Evolutionary conservation across 2,888 invertebrate genomes (phyloP).

Genomic region (Mystacides longicornis): DNA sequence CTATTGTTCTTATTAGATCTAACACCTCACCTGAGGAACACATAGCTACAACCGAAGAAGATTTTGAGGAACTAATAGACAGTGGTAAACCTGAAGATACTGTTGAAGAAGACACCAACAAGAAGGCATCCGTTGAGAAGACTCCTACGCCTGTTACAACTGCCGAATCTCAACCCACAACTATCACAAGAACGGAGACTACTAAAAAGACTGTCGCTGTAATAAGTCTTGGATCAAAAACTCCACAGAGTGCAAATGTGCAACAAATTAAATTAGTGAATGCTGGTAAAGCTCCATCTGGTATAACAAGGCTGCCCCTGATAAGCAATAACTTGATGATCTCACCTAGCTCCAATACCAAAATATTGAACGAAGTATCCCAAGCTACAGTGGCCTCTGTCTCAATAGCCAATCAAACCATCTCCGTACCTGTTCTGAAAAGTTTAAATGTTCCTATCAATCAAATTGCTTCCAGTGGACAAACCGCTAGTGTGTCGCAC

Average conservation of each 20-base stretch:
- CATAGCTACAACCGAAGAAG: conserved; percentile 57
- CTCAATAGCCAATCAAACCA: conserved; percentile 47
- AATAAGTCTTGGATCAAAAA: conserved; percentile 44
- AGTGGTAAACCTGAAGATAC: conserved; percentile 53
- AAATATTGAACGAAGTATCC: conserved; percentile 49
- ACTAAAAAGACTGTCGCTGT: conserved; percentile 49
- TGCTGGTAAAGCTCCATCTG: conserved; percentile 31
- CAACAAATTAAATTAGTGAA: conserved; percentile 46
- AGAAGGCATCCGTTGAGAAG: conserved; percentile 40
- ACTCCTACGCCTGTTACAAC: conserved; percentile 14
- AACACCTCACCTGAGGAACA: conserved; percentile 55
- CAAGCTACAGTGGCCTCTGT: conserved; percentile 52
- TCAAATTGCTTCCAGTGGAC: conserved; percentile 30
- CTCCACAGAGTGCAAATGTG: conserved; percentile 35
- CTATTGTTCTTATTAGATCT: conserved; percentile 56
- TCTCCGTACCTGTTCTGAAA: conserved; percentile 45
- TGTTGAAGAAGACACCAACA: conserved; percentile 31
- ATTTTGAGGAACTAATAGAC: conserved; percentile 59
- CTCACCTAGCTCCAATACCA: conserved; percentile 41
- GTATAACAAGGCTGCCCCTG: conserved; percentile 39
- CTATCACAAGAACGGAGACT: conserved; percentile 38
- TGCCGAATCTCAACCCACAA: conserved; percentile 19
- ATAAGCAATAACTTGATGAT: conserved; percentile 37
- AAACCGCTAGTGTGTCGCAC: conserved; percentile 32
- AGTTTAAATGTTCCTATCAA: conserved; percentile 40